phyloP scores from a whole-genome alignment of 2,113 vertebrate species.

The Nipponia nippon region DNA sequence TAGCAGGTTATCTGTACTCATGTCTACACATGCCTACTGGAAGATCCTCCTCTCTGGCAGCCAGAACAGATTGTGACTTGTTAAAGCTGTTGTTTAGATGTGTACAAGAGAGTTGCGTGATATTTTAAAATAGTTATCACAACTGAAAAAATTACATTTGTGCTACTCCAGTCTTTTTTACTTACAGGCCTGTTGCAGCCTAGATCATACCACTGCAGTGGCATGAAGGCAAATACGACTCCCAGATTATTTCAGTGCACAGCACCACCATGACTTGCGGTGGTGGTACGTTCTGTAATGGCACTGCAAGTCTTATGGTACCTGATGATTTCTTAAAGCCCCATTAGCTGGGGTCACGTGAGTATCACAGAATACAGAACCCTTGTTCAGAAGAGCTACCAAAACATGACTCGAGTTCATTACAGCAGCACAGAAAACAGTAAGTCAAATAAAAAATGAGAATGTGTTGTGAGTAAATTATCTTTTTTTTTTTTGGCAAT shows the following conservation, averaged over 20 bases:
- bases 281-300: not conserved
- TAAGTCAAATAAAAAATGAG: not conserved
- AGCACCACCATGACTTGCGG: not conserved
- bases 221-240: not conserved
- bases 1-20: constrained; percentile 9
- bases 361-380: not conserved
- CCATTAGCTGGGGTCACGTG: not conserved
- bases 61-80: constrained; percentile 30
- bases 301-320: not conserved
- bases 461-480: not conserved
- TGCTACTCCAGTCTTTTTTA: not conserved
- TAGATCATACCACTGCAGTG: not conserved
- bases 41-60: constrained; percentile 21
- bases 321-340: not conserved
- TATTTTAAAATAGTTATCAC: not conserved
- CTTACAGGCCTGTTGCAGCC: not conserved
- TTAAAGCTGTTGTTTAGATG: constrained; percentile 23
- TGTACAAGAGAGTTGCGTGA: not conserved
- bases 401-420: not conserved
- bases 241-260: not conserved
- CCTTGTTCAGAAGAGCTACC: not conserved
- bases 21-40: not conserved
- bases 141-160: not conserved
- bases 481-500: not conserved
- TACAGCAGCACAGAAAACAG: not conserved